Evolutionary conservation across 2,113 vertebrate genomes (phyloP), one percentile per base, ranked within the genome.

Genomic region (Toxotes chatareus): DNA sequence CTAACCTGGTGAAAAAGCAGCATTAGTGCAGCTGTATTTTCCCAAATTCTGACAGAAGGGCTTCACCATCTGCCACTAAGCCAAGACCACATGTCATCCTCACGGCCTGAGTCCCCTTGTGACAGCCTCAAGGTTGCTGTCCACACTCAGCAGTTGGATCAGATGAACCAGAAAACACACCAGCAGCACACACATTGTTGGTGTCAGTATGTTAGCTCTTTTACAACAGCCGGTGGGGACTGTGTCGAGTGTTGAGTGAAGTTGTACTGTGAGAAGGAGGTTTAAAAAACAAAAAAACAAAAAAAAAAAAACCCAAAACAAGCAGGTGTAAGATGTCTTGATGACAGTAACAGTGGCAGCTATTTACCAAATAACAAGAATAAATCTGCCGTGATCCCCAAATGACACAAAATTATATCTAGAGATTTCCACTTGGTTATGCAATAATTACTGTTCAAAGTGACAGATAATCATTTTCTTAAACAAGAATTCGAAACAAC

Each of bases 61-160:
- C 65, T 74, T 83, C 61, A 74, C 73, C 83, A 83, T 90, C 85
- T 91, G 77, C 74, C 63, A 66, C 75, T 44, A 60, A 82, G 57
- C 34, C 62, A 65, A 64, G 72, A 66, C 81, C 66, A 76, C 80
- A 87, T 78, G 66, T 84, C 71, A 61, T 72, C 74, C 56, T 75
- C 42, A n/a, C 0, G 3, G 62, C 56, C 65, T 36, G 69, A 81
- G 59, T 60, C 67, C 76, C 44, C 63, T 34, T 65, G 32, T 81
- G 82, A 90, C 80, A 76, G 66, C 73, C 74, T 80, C 75, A 79
- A 87, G 76, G 78, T 74, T 76, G 62, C 78, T 79, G 69, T 80
- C 73, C 73, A 67, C 32, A 68, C 82, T 80, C 69, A 80, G 73
- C 66, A 71, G 61, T 67, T 65, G 59, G 47, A 82, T 71, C 68